Conservation (phyloP, 2,113 vertebrate genomes). For the Neogobius melanostomus region DNA sequence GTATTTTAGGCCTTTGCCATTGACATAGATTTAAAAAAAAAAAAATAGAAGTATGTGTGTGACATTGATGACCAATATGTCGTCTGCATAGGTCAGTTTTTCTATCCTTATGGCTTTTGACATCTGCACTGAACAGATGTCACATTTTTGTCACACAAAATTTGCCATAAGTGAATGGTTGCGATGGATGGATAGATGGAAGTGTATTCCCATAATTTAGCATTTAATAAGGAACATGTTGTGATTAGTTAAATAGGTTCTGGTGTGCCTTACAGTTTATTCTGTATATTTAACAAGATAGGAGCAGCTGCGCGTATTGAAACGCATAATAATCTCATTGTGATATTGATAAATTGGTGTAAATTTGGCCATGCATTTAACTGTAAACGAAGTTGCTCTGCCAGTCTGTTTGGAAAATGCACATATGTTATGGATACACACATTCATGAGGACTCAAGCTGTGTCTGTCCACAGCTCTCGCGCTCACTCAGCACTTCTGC, state of each 20-base stretch:
- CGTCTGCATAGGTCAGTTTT: too few relatives aligned
- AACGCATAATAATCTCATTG: conserved; percentile 3
- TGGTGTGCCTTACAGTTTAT: not conserved
- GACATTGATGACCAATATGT: too few relatives aligned
- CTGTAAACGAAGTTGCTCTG: not conserved
- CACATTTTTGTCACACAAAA: too few relatives aligned
- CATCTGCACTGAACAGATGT: too few relatives aligned
- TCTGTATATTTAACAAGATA: not conserved
- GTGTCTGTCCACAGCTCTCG: conserved; percentile 6
- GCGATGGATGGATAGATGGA: too few relatives aligned
- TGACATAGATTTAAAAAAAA: too few relatives aligned
- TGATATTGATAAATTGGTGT: not conserved
- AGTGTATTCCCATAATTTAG: too few relatives aligned
- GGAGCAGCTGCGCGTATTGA: not conserved
- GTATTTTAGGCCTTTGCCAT: too few relatives aligned
- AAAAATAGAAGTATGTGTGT: too few relatives aligned
- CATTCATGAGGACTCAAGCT: conserved; percentile 12
- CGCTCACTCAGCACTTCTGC: conserved; percentile 25
- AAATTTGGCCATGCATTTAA: not conserved
- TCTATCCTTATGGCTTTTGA: too few relatives aligned
- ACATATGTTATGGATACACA: conserved; percentile 31
- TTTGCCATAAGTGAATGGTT: too few relatives aligned
- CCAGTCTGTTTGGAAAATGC: conserved; percentile 1
- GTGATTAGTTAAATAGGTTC: not conserved
- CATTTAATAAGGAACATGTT: too few relatives aligned